These are phyloP conservation scores for Lacerta bilineata DNA, from an alignment of 2,797 vertebrate species.

Conservation along the genomic window DNA sequence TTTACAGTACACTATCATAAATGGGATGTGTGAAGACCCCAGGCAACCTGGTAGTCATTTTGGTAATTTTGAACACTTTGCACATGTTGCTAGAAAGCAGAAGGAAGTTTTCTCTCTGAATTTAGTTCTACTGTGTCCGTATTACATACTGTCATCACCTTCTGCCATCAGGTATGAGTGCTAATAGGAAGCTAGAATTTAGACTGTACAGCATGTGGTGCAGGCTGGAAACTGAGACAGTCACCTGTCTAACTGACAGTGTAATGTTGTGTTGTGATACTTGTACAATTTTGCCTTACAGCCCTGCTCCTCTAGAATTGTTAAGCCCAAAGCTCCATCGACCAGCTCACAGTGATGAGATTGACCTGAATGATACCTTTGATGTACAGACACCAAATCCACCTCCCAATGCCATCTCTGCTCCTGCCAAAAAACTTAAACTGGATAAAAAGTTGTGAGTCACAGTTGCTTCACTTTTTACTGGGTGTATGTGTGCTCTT, in stretches of 20 bases:
- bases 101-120: not conserved
- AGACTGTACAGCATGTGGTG: not conserved
- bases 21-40: not conserved
- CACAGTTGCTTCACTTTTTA: constrained; percentile 30
- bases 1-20: not conserved
- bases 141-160: not conserved
- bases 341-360: constrained; percentile 80
- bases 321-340: constrained; percentile 83
- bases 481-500: constrained; percentile 47
- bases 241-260: not conserved
- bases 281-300: constrained; percentile 62
- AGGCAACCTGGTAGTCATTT: not conserved
- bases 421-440: constrained; percentile 86
- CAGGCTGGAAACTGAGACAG: not conserved
- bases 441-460: constrained; percentile 85
- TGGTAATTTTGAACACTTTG: not conserved
- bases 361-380: constrained; percentile 89
- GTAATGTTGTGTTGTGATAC: not conserved
- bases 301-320: constrained; percentile 88
- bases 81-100: not conserved
- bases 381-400: constrained; percentile 88
- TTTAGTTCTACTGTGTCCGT: not conserved
- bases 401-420: constrained; percentile 68
- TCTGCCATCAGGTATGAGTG: not conserved
- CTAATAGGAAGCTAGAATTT: not conserved